Base-by-base conservation (phyloP, 1,140 invertebrate genomes). In the Monomorium pharaonis region DNA sequence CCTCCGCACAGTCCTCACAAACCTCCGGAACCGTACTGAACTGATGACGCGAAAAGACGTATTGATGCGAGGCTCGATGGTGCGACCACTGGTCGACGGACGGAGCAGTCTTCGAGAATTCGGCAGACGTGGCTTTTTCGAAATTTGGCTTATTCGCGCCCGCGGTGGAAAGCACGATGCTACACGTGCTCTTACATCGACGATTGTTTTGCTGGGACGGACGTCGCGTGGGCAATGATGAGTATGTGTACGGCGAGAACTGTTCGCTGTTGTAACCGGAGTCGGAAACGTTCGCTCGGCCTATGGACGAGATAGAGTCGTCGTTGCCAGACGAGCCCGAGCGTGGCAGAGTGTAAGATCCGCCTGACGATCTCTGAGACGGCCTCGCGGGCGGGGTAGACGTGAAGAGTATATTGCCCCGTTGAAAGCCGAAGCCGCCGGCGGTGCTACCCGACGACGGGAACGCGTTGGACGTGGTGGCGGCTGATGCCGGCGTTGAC, bases 151-250 rank as follows among this genome's bases (percentile, higher is more conserved):
- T 85, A 6, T 60, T 27, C 1, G 72, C 10, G 18, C 86, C 87
- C 9, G 93, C 33, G 12, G 56, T 49, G 2, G 96, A 94, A n/a
- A 96, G 91, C 10, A 96, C 95, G 54, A 97, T 97, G 89, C 96
- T 97, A 89, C 96, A 97, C 0, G 97, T 97, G 92, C 97, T 97
- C 63, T 95, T 96, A 84, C 97, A 97, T 5, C 94, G 90, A 6
- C 95, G 92, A 51, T 94, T 94, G 65, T 93, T 94, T 0, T 94
- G 93, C n/a, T 95, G 94, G 0, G 93, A 85, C 0, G 92, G 69
- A 49, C 92, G 85, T 27, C 94, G 91, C 0, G 81, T 42, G 0
- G 93, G 92, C 12, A 93, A 74, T 80, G 92, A 93, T 21, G 90
- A 92, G n/a, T 93, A 94, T 0, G 95, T 94, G 42, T 90, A 93